Conservation (phyloP, 2,113 vertebrate species). For the Puma concolor region DNA sequence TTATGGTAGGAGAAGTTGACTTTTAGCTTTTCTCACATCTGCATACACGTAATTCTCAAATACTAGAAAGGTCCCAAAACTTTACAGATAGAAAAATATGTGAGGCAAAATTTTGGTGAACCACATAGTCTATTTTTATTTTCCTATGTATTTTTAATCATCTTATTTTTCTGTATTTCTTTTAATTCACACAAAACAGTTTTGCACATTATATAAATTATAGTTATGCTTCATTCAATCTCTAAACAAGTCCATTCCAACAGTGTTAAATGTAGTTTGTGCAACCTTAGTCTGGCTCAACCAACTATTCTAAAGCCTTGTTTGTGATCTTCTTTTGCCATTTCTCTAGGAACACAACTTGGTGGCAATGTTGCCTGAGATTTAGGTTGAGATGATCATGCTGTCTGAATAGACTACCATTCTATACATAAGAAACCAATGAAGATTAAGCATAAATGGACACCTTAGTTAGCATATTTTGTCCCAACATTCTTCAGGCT, state of each 20-base stretch:
- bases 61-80: background rate
- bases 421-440: background rate
- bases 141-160: background rate
- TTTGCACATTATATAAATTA: background rate
- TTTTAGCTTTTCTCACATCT: background rate
- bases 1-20: background rate
- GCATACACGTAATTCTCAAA: slow-evolving; percentile 16
- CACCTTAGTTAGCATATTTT: background rate
- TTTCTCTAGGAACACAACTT: background rate
- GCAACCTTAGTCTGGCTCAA: background rate
- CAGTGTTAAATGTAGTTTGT: background rate
- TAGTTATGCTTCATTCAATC: background rate
- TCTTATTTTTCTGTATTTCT: background rate
- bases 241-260: background rate
- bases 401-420: background rate
- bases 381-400: background rate
- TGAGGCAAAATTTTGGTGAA: background rate
- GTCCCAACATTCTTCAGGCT: background rate
- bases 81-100: slow-evolving; percentile 10
- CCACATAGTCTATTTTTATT: background rate
- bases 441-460: background rate
- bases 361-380: background rate
- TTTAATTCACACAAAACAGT: background rate
- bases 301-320: background rate
- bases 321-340: background rate